Evolutionary conservation across 1,140 invertebrate species (phyloP), one percentile per base, ranked within the genome.

Genomic region (Monomorium pharaonis): DNA sequence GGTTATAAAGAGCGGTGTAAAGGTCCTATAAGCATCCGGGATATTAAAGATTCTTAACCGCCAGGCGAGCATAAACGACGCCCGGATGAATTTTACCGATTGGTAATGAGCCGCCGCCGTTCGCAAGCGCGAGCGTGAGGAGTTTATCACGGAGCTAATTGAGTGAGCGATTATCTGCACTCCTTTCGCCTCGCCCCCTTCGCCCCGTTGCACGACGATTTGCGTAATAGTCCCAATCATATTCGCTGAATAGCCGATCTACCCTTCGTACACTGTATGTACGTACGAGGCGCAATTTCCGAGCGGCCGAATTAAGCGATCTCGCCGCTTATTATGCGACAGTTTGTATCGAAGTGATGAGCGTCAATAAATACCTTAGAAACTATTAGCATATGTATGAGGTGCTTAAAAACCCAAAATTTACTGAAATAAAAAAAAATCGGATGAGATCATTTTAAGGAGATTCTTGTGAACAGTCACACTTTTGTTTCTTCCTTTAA

Each of bases 161-260:
- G 81, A 88, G 84, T 74, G 67, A 84, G n/a, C 63, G 74, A 85
- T 88, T 67, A 72, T 21, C 16, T 14, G 24, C 2, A 1, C 3
- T 24, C 62, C 16, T 16, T 24, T 70, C 42, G 18, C 37, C 21
- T 1, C 51, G 37, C n/a, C 51, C 33, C 27, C 21, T 37, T 72
- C 37, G 9, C 21, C 12, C 14, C 37, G 33, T 72, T 21, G n/a
- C n/a, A 24, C 49, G 14, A 86, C 21, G 78, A 86, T 83, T 83
- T 86, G 33, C 80, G 58, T 86, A 65, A 78, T 78, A 67, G 51
- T 58, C 37, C 37, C 49, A 65, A 33, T 70, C 63, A 49, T 24
- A 81, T 72, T 44, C 37, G n/a, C 51, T 33, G 51, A 81, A 58
- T 58, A 58, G 67, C 67, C 14, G 33, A 74, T 72, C 47, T 37